These are phyloP conservation scores for Drosophila lacteicornis DNA, from an alignment of 1,140 invertebrate genomes.

Conservation along the genomic window DNA sequence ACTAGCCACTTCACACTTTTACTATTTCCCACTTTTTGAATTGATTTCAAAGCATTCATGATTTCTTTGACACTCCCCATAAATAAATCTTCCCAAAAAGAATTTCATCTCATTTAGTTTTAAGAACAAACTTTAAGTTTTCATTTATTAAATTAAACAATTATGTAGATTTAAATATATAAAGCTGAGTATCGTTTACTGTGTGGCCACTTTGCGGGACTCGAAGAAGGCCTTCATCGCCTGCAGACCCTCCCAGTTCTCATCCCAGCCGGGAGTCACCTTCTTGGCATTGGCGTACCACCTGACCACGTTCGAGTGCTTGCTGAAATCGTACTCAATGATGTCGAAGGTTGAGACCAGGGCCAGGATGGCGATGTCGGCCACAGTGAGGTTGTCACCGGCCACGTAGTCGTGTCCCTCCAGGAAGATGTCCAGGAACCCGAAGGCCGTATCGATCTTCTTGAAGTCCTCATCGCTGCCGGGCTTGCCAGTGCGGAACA, in stretches of 20 bases:
- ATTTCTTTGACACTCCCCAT: background rate
- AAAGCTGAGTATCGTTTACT: conserved; percentile 1
- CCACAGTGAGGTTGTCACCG: conserved; percentile 40
- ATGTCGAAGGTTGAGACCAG: conserved; percentile 40
- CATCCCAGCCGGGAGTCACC: conserved; percentile 53
- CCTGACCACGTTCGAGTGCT: conserved; percentile 41
- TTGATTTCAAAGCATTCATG: too few relatives aligned
- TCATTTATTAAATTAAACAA: conserved; percentile 10
- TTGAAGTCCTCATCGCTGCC: conserved; percentile 31
- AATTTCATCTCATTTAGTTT: background rate
- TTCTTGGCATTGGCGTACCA: conserved; percentile 54
- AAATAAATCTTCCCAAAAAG: background rate
- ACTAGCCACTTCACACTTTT: too few relatives aligned
- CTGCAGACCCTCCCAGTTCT: conserved; percentile 22
- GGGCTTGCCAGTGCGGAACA: conserved; percentile 36
- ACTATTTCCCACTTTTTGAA: too few relatives aligned
- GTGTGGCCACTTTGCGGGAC: background rate
- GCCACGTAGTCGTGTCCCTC: conserved; percentile 49
- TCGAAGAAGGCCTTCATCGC: conserved; percentile 9
- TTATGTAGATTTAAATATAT: background rate
- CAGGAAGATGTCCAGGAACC: conserved; percentile 38
- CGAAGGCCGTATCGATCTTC: conserved; percentile 31
- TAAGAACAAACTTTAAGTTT: background rate
- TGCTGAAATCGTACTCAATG: conserved; percentile 30
- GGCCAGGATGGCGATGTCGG: conserved; percentile 45